Conservation (phyloP, 2,797 vertebrate genomes). For the Aeoliscus strigatus region DNA sequence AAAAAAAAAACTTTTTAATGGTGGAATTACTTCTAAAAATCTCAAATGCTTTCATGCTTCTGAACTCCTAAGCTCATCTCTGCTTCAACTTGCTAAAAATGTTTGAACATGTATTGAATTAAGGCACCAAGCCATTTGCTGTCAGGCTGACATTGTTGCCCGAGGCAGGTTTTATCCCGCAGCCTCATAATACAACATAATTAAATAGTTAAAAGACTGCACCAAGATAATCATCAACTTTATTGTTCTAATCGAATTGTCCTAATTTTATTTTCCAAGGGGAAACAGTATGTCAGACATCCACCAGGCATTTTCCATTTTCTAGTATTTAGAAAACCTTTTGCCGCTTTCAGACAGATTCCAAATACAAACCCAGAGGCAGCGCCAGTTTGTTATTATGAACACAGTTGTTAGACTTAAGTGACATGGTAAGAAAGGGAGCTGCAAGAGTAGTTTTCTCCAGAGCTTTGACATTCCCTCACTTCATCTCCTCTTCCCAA, state of each 20-base stretch:
- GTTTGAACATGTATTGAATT: conserved; percentile 23
- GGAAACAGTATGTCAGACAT: conserved; percentile 21
- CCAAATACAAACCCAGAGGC: conserved; percentile 8
- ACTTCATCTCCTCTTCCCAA: conserved; percentile 35
- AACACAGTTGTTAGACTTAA: conserved; percentile 17
- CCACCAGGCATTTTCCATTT: conserved; percentile 24
- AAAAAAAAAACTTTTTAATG: too few species aligned
- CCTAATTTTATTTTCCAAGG: conserved; percentile 50
- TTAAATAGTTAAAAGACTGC: conserved; percentile 49
- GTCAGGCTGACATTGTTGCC: conserved; percentile 26
- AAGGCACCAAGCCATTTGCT: conserved; percentile 23
- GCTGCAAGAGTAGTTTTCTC: conserved; percentile 26
- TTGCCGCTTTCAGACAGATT: conserved; percentile 17
- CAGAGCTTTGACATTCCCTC: conserved; percentile 35
- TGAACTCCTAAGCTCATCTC: conserved; percentile 12
- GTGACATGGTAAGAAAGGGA: conserved; percentile 17
- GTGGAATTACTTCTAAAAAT: neutral
- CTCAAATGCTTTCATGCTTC: too few species aligned
- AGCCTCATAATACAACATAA: conserved; percentile 33
- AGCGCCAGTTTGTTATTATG: conserved; percentile 13
- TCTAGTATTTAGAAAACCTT: conserved; percentile 9
- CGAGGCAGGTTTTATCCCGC: conserved; percentile 26
- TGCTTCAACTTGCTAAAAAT: conserved; percentile 19
- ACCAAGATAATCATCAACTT: conserved; percentile 32
- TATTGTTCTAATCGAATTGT: conserved; percentile 58